Conservation (phyloP, 53 echinoderm and acorn worm species). For the Echinometra lucunter region DNA sequence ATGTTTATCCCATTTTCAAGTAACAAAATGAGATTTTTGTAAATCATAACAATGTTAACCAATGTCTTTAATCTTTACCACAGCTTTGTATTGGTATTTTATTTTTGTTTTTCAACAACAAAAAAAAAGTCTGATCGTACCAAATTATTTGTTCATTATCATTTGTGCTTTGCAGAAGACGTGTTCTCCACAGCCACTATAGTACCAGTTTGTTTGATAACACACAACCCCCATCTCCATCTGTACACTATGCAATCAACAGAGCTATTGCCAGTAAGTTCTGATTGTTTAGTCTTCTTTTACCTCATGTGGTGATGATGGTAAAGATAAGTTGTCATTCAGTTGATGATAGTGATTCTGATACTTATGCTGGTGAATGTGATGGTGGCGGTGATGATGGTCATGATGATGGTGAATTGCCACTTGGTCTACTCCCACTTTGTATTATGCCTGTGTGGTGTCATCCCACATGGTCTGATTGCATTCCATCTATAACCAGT, state of each 20-base stretch:
- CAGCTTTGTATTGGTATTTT: too few relatives aligned
- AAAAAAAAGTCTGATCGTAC: not conserved
- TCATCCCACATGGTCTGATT: too few relatives aligned
- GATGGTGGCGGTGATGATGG: not conserved
- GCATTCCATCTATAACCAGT: too few relatives aligned
- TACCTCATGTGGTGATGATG: not conserved
- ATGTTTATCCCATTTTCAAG: too few relatives aligned
- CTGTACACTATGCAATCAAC: slow-evolving; percentile 86
- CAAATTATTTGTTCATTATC: not conserved
- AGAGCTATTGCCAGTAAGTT: slow-evolving; percentile 90
- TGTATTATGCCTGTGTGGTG: too few relatives aligned
- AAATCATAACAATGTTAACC: too few relatives aligned
- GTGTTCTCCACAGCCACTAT: slow-evolving; percentile 76
- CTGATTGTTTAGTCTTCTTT: not conserved
- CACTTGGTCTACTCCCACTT: too few relatives aligned
- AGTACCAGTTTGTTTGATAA: slow-evolving; percentile 85
- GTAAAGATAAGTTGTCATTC: not conserved
- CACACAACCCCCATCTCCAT: slow-evolving; percentile 80
- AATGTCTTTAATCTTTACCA: too few relatives aligned
- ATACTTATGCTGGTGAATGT: not conserved
- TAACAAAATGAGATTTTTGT: too few relatives aligned
- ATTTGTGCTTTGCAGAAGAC: slow-evolving; percentile 48
- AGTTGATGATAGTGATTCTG: not conserved
- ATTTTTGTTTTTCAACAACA: too few relatives aligned
- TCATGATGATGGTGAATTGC: not conserved